Conservation (phyloP, 2,797 vertebrate species). For the Poliocrania exsul region DNA sequence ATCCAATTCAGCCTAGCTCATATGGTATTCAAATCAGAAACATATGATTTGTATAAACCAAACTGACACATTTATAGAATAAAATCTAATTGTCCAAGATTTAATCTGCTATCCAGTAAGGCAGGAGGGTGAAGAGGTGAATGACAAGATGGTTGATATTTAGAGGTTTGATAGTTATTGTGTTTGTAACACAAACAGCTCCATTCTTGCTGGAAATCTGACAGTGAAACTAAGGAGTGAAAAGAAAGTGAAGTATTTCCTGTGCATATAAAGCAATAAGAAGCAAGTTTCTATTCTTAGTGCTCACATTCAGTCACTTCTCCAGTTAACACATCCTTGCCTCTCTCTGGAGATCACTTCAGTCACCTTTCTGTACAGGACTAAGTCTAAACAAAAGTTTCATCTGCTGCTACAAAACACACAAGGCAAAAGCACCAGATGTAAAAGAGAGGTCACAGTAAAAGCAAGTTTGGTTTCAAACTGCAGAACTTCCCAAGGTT, state of each 20-base stretch:
- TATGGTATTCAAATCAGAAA: not conserved
- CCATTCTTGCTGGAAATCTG: slow-evolving; percentile 8
- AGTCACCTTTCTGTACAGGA: not conserved
- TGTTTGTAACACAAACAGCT: slow-evolving; percentile 8
- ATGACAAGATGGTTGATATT: not conserved
- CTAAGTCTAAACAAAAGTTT: not conserved
- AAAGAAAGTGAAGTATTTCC: not conserved
- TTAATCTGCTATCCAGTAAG: not conserved
- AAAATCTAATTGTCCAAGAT: not conserved
- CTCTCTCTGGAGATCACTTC: not conserved
- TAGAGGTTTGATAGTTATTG: slow-evolving; percentile 28
- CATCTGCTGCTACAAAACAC: not conserved
- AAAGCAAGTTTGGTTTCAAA: not conserved
- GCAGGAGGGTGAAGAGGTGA: not conserved
- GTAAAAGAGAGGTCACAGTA: not conserved
- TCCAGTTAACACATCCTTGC: not conserved
- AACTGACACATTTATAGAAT: not conserved
- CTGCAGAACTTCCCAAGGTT: not conserved
- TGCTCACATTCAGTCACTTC: not conserved
- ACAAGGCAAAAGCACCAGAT: not conserved
- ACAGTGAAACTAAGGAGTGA: not conserved
- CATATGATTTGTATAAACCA: not conserved
- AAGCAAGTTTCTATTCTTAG: not conserved
- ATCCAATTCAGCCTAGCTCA: not conserved
- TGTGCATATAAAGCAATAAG: not conserved